phyloP scores from a whole-genome alignment of 2,797 vertebrate genomes.

The Myotis daubentonii region DNA sequence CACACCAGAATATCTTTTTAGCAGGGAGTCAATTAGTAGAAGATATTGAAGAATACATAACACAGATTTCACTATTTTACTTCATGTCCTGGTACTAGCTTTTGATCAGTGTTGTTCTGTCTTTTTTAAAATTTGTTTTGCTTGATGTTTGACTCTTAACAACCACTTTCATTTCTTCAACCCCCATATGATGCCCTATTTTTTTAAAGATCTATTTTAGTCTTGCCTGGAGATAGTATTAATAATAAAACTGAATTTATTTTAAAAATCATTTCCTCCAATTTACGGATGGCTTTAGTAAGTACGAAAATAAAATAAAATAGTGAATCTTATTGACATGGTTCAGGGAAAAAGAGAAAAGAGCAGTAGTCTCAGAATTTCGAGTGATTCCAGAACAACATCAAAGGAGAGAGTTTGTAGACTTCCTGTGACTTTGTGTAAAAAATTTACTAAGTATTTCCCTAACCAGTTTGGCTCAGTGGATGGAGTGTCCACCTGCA shows the following conservation, averaged over 20 bases:
- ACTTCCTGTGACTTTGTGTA: neutral
- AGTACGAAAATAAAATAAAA: neutral
- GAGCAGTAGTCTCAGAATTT: neutral
- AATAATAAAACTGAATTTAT: neutral
- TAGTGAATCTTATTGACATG: neutral
- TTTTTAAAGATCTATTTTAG: neutral
- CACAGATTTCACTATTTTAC: neutral
- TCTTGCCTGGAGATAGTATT: neutral
- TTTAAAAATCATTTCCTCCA: neutral
- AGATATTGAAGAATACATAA: neutral
- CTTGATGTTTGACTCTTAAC: neutral
- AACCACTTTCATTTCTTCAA: neutral
- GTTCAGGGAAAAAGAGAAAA: neutral
- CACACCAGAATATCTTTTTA: neutral
- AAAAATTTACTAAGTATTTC: neutral
- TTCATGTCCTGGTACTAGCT: neutral
- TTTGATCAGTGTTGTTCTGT: neutral
- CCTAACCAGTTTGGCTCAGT: too few species aligned
- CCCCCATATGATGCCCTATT: neutral
- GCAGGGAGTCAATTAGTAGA: neutral
- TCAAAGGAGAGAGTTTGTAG: neutral
- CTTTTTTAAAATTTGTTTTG: neutral
- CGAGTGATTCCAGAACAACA: neutral
- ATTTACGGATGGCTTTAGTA: neutral
- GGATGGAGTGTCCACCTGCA: too few species aligned